Evolutionary conservation across 2,113 vertebrate species (phyloP), one percentile per base, ranked within the genome.

Genomic region (Bubo scandiacus): DNA sequence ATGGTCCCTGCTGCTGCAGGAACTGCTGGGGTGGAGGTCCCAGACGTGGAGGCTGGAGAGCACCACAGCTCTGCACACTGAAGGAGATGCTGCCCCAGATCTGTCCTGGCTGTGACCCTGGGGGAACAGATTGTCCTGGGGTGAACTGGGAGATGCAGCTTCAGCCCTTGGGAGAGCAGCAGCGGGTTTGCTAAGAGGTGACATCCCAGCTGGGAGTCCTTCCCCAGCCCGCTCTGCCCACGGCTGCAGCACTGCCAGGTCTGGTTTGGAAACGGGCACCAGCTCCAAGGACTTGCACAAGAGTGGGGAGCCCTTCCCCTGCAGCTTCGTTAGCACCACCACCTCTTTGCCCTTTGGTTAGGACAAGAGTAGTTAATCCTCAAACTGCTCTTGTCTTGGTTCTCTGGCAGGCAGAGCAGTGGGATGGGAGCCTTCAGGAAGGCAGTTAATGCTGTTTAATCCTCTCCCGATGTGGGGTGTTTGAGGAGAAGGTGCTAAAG

Each of bases 381-480:
- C 58, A 1, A 0, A 1, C 61, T 0, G 81, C 30, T 70, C 57
- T 70, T 11, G 0, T 5, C 71, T 29, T 5, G 0, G 68, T 3
- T 10, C 43, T 6, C 61, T 4, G 42, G 86, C 91, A 5, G 75
- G 68, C 12, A 13, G 57, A 61, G 38, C 63, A 8, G 21, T 7
- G 10, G 27, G 81, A 1, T 1, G n/a, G 59, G 49, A 78, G 90
- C 95, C 84, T 5, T 12, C 0, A 18, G 71, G 74, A 22, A 52
- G 57, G 86, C 94, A n/a, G 6, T 20, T 81, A 90, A 96, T 92
- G 92, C 96, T 66, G 38, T 5, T 83, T 94, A 96, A 96, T 96
- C 93, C 95, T 47, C 75, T 32, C 79, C 49, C 12, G 0, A 11
- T 4, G 9, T 0, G 63, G 59, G 65, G 81, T 29, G 81, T 12